Conservation (phyloP, 2,888 invertebrate genomes). For the Drosophila trichaetosa region DNA sequence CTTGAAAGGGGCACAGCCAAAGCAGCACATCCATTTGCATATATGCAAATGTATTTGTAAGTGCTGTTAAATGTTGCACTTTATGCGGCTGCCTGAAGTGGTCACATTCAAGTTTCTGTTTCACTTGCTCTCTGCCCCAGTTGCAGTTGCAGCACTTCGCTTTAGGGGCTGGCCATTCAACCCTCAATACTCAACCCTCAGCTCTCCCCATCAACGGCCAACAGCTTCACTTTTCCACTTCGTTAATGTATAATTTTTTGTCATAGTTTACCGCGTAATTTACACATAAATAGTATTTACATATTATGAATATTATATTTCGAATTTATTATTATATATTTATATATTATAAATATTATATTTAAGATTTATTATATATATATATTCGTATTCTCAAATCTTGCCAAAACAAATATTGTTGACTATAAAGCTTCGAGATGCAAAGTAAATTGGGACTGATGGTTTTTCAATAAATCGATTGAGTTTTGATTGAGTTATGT, state of each 20-base stretch:
- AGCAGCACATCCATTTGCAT: constrained; percentile 21
- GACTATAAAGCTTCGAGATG: neutral
- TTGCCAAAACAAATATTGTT: neutral
- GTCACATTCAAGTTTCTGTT: constrained; percentile 34
- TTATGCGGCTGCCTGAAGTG: constrained; percentile 30
- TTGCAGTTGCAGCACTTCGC: constrained; percentile 8
- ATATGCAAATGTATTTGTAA: constrained; percentile 50
- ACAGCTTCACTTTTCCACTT: neutral
- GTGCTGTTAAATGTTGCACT: constrained; percentile 55
- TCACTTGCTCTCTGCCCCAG: constrained; percentile 39
- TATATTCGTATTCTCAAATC: too few relatives aligned
- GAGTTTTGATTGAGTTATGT: neutral
- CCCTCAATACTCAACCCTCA: neutral
- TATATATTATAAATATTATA: too few relatives aligned
- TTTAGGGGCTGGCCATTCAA: constrained; percentile 15
- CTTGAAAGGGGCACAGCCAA: constrained; percentile 36
- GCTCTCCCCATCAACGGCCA: neutral
- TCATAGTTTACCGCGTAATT: neutral
- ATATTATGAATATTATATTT: neutral
- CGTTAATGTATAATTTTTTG: neutral
- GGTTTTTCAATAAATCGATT: neutral
- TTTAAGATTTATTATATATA: too few relatives aligned
- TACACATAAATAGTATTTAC: neutral
- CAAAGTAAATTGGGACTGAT: neutral
- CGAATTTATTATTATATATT: too few relatives aligned